A percentile compares a stretch with the other conserved stretches of the same genome.
These are phyloP conservation scores for Dyspetes luteomarginatus DNA, from an alignment of 2,888 invertebrate genomes.

Conservation along the genomic window DNA sequence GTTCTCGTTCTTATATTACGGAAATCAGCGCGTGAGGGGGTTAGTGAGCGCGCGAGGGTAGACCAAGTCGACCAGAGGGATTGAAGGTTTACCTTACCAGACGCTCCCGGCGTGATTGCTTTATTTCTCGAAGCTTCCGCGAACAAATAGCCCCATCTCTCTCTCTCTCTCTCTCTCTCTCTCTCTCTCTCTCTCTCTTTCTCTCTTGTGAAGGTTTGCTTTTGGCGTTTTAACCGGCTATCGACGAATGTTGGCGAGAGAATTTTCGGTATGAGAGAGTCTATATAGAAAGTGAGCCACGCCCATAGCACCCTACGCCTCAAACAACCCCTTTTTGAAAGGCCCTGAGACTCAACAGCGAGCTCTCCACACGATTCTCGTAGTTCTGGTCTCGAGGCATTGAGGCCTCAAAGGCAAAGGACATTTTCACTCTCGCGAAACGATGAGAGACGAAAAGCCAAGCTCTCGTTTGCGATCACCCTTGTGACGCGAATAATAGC, in stretches of 20 bases:
- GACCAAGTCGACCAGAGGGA: constrained; percentile 6
- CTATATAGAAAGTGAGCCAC: constrained; percentile 25
- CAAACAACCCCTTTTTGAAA: constrained; percentile 8
- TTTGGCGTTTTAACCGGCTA: constrained; percentile 29
- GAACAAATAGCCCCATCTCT: constrained; percentile 19
- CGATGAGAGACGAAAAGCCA: background rate
- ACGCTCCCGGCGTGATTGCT: constrained; percentile 49
- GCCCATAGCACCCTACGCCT: constrained; percentile 8
- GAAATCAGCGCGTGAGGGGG: constrained; percentile 8
- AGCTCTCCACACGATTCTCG: constrained; percentile 13
- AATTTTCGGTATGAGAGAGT: constrained; percentile 22
- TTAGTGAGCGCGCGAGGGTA: background rate
- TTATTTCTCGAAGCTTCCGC: constrained; percentile 44
- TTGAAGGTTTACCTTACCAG: constrained; percentile 46
- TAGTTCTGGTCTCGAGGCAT: background rate
- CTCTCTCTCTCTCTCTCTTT: background rate
- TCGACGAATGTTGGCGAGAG: constrained; percentile 38
- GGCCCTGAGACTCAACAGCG: constrained; percentile 10
- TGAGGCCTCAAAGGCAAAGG: constrained; percentile 23
- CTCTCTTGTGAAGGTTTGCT: background rate
- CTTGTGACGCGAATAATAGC: background rate
- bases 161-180: background rate
- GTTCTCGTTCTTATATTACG: constrained; percentile 30
- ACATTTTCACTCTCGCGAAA: background rate
- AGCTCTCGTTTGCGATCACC: constrained; percentile 9